phyloP scores from a whole-genome alignment of 2,797 vertebrate genomes.

The Anguilla obscura region DNA sequence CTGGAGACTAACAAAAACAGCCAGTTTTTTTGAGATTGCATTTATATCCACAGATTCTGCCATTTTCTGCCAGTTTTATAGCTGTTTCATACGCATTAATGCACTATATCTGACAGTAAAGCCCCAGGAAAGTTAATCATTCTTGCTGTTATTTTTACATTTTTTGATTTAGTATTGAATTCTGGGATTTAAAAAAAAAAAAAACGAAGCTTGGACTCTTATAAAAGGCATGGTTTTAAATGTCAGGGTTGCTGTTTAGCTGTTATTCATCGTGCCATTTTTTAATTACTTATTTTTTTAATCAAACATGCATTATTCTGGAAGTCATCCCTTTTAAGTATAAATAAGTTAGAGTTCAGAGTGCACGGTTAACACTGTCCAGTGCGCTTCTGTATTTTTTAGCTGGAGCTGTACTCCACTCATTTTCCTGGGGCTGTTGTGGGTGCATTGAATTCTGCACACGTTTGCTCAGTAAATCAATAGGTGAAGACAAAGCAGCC shows the following conservation, averaged over 20 bases:
- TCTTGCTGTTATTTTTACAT: not conserved
- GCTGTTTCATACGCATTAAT: not conserved
- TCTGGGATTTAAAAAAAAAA: not conserved
- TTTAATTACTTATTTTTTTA: not conserved
- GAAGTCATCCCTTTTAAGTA: not conserved
- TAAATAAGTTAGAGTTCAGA: not conserved
- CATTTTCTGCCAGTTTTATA: not conserved
- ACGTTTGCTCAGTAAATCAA: not conserved
- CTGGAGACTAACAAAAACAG: not conserved
- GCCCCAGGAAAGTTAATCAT: not conserved
- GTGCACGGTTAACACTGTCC: not conserved
- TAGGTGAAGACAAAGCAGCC: not conserved
- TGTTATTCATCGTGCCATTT: not conserved
- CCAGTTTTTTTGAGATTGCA: not conserved
- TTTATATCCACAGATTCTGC: not conserved
- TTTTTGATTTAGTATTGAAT: not conserved
- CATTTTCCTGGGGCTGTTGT: not conserved
- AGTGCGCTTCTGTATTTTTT: not conserved
- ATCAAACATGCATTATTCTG: not conserved
- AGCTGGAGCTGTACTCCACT: not conserved
- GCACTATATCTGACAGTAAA: not conserved
- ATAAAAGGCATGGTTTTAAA: not conserved
- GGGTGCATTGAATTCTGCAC: not conserved
- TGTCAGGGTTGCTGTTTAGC: not conserved
- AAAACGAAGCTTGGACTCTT: not conserved